phyloP scores from a whole-genome alignment of 2,113 vertebrate genomes.

The Mastomys coucha region DNA sequence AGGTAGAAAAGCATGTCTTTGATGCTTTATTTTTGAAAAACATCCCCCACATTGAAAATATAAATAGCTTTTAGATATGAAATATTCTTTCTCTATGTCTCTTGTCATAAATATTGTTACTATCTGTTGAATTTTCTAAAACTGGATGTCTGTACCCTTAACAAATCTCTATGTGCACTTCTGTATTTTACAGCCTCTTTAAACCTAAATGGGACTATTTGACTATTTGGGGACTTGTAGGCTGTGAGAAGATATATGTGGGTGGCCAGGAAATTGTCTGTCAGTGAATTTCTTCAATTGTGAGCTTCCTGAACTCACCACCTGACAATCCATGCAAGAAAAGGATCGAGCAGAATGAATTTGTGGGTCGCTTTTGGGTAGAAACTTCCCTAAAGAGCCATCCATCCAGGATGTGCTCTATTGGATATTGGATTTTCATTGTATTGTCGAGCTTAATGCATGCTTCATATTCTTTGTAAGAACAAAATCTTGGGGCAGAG shows the following conservation, averaged over 20 bases:
- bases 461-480: neutral
- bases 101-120: conserved; percentile 29
- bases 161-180: neutral
- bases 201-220: neutral
- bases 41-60: neutral
- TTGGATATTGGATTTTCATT: neutral
- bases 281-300: neutral
- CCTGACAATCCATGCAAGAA: neutral
- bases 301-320: neutral
- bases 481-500: neutral
- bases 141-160: neutral
- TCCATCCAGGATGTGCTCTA: neutral
- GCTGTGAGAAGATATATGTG: neutral
- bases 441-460: neutral
- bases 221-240: neutral
- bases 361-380: neutral
- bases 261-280: neutral
- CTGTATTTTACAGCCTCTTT: neutral
- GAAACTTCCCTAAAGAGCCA: neutral
- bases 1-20: neutral
- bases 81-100: conserved; percentile 34
- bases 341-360: neutral
- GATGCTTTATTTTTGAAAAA: neutral
- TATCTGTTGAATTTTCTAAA: conserved; percentile 25
- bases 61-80: conserved; percentile 10